Base-by-base conservation (phyloP, 2,888 invertebrate species). In the Chrysomela aeneicollis region DNA sequence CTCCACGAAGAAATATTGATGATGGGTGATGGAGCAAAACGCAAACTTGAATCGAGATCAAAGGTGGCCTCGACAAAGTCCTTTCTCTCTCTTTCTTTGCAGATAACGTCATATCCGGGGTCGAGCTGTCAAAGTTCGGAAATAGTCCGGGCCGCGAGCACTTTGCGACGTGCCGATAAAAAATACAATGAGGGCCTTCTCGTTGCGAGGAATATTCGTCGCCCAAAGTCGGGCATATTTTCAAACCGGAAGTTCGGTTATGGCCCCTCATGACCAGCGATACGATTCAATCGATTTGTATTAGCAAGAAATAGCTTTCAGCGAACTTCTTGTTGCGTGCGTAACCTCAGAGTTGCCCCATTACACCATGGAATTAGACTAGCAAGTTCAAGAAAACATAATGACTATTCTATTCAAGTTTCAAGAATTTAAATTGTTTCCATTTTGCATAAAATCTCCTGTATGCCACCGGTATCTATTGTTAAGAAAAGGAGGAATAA, bases 61-160 rank as follows among this genome's bases (percentile, higher is more conserved):
- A 26, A 57, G 57, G 17, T 22, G 12, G 26, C 57, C 10, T 22
- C 57, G 9, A 55, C 55, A 37, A 42, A 55, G 37, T 42, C 54
- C 26, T 37, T 5, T 57, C 46, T 6, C 42, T 42, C 42, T 42
- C 42, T 42, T 15, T 42, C 42, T 15, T 4, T 2, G 18, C 72
- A 80, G 81, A 82, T 81, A 81, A 81, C 78, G 81, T 80, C 80
- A 79, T 77, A 79, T 81, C 82, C 81, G 79, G 79, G 81, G 80
- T 81, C 80, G 81, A 79, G 78, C 80, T 80, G 81, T 81, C 81
- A 81, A 81, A 81, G 72, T 77, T 77, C 80, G 82, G 82, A 82
- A 81, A 81, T 81, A 81, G 81, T 81, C 80, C 78, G 77, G 77
- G 76, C 77, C 75, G 73, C 72, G 73, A 75, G 78, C 78, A 76